Conservation (phyloP, 1,140 invertebrate species). For the Cydia amplana region DNA sequence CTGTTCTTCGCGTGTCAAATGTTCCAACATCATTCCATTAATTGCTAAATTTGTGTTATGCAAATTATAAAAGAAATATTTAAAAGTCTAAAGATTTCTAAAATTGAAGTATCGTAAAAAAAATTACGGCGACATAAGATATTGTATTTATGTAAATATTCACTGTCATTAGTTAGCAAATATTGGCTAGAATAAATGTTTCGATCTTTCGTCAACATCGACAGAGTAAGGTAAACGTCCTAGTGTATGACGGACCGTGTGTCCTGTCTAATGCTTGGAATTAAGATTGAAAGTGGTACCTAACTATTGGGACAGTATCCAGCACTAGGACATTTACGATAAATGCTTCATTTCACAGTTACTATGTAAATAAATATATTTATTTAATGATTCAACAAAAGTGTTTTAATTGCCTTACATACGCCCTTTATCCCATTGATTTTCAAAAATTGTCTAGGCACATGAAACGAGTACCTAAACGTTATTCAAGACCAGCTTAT, state of each 20-base stretch:
- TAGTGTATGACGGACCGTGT: no score
- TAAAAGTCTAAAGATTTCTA: conserved; percentile 61
- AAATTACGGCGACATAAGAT: conserved; percentile 67
- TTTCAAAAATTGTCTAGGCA: neutral
- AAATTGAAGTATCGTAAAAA: conserved; percentile 56
- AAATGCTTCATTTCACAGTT: conserved; percentile 69
- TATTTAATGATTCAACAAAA: conserved; percentile 69
- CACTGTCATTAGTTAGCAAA: conserved; percentile 65
- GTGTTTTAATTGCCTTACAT: conserved; percentile 51
- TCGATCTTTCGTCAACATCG: conserved; percentile 64
- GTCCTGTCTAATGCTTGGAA: no score
- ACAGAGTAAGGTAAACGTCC: conserved; percentile 48
- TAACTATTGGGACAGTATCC: no score
- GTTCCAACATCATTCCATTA: conserved; percentile 32
- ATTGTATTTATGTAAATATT: conserved; percentile 70
- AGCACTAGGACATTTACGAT: no score
- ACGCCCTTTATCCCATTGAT: neutral
- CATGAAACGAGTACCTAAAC: no score
- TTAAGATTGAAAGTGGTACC: neutral
- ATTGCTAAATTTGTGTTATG: conserved; percentile 38
- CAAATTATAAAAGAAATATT: conserved; percentile 39
- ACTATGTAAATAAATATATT: conserved; percentile 79
- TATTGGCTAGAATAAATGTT: conserved; percentile 58
- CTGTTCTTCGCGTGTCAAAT: conserved; percentile 55
- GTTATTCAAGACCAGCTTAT: no score